These are phyloP conservation scores for Chalcosyrphus nemorum DNA, from an alignment of 2,888 invertebrate genomes.

Conservation along the genomic window DNA sequence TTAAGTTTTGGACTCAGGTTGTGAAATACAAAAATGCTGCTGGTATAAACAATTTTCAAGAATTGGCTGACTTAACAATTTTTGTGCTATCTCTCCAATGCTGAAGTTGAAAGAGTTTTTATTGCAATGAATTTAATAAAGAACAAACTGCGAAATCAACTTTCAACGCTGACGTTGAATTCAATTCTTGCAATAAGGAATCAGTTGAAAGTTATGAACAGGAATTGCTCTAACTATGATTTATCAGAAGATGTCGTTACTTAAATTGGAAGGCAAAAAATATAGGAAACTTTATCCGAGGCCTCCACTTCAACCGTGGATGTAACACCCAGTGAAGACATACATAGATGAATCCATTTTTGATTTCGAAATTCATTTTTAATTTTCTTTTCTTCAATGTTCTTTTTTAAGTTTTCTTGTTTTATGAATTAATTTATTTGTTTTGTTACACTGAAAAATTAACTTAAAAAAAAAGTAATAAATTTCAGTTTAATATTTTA, in stretches of 20 bases:
- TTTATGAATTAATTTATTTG: too few species aligned
- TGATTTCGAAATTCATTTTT: background rate
- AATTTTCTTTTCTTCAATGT: background rate
- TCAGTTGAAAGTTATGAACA: conserved; percentile 2
- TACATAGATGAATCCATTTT: background rate
- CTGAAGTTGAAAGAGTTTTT: background rate
- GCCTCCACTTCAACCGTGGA: background rate
- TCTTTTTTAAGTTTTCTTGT: too few species aligned
- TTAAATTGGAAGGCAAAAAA: conserved; percentile 4
- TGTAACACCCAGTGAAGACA: background rate
- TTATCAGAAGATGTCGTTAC: background rate
- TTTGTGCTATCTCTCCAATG: conserved; percentile 3
- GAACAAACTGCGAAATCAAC: background rate
- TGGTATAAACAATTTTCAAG: background rate
- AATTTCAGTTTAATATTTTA: too few species aligned
- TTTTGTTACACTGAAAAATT: too few species aligned
- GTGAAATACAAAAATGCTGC: conserved; percentile 10
- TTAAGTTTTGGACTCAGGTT: conserved; percentile 11
- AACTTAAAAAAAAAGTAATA: too few species aligned
- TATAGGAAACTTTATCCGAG: background rate
- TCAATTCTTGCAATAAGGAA: background rate
- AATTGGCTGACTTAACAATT: background rate
- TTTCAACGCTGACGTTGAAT: background rate
- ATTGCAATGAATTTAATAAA: background rate
- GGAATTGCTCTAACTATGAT: background rate